Evolutionary conservation across 2,797 vertebrate genomes (phyloP), one percentile per base, ranked within the genome.

Genomic region (Catostomus latipinnis): DNA sequence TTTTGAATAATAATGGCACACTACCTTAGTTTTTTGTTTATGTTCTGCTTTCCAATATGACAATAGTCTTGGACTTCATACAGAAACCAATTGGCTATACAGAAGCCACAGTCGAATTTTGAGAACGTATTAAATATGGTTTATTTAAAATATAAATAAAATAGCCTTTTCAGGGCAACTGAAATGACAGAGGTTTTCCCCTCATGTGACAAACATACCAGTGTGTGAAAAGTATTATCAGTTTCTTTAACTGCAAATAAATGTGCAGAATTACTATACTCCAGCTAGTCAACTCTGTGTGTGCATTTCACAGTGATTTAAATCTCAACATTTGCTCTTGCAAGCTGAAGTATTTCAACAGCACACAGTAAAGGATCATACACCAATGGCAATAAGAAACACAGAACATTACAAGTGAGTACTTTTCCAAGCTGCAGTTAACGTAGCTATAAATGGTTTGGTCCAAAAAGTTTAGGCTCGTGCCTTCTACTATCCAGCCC

Each of bases 361-460:
- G 16, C 54, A 69, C 58, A 60, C 45, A 57, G 78, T 8, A 61
- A 68, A 71, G 54, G 49, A 11, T 49, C 46, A 77, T 76, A 69
- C 63, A 83, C 67, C 65, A 76, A 54, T 10, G 16, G 43, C 72
- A 45, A 74, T 16, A 45, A 66, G 61, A 78, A 13, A 68, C 18
- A 53, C 57, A 63, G 13, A 46, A 75, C 18, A 75, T 81, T 57
- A 75, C 60, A 71, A 67, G 56, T 50, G 61, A 76, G 56, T n/a
- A 14, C 7, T 80, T 83, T 77, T 80, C 74, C 69, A 74, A 81
- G 61, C 45, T 60, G n/a, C 60, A 43, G 46, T 78, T 63, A 65
- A 74, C 60, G 50, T 2, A 22, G 68, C 76, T 74, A 74, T 75
- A 71, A 45, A 71, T 71, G 58, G 73, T 48, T 4, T 34, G 34